phyloP scores from a whole-genome alignment of 1,140 invertebrate genomes.

The Conus betulinus region DNA sequence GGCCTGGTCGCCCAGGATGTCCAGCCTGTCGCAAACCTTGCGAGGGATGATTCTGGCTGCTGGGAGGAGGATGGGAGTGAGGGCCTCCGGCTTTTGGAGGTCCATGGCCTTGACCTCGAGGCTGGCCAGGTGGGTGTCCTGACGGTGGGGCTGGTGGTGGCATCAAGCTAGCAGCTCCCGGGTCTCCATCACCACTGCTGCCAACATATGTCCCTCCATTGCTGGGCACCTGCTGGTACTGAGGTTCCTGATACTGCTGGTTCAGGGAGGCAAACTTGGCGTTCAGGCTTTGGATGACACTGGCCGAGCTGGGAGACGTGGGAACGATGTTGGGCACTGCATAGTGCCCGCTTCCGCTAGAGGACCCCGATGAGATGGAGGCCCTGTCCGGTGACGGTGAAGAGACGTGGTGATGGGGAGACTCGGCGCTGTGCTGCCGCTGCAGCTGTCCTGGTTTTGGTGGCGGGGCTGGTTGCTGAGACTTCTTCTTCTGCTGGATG shows the following conservation, averaged over 20 bases:
- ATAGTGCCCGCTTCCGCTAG: slow-evolving; percentile 38
- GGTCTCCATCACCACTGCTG: slow-evolving; percentile 12
- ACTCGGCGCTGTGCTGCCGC: slow-evolving; percentile 25
- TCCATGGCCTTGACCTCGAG: slow-evolving; percentile 1
- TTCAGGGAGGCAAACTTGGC: slow-evolving; percentile 81
- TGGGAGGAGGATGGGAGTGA: not conserved
- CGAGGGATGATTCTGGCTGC: not conserved
- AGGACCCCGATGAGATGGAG: slow-evolving; percentile 24
- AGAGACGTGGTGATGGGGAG: slow-evolving; percentile 20
- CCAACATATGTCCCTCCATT: slow-evolving; percentile 22
- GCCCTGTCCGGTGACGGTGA: slow-evolving; percentile 37
- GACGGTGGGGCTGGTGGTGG: slow-evolving; percentile 33
- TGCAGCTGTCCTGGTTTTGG: slow-evolving; percentile 7
- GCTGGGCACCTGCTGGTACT: slow-evolving; percentile 24
- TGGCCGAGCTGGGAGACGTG: slow-evolving; percentile 52
- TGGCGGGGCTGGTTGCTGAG: slow-evolving; percentile 37
- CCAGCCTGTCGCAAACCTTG: not conserved
- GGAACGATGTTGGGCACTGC: slow-evolving; percentile 33
- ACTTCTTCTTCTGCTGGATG: slow-evolving; percentile 49
- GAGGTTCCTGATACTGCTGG: slow-evolving; percentile 36
- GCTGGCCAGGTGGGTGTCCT: slow-evolving; percentile 30
- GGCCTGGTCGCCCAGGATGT: not conserved
- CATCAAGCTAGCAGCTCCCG: slow-evolving; percentile 34
- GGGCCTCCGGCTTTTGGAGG: not conserved
- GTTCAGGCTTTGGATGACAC: slow-evolving; percentile 86